Evolutionary conservation across 1,140 invertebrate species (phyloP), one percentile per base, ranked within the genome.

Genomic region (Psilanteris sp.): DNA sequence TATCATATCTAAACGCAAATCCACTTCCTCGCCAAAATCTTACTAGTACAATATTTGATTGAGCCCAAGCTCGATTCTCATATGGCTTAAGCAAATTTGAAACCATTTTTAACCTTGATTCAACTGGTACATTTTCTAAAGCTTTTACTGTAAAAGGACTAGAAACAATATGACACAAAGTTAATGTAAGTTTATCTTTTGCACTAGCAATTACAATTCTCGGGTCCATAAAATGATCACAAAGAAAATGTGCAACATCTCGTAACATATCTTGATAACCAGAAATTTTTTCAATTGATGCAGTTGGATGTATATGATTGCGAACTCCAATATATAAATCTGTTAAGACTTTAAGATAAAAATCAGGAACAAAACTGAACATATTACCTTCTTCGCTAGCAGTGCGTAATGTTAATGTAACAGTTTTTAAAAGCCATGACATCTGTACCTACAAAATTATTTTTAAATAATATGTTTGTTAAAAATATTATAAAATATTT

Each of bases 21-120:
- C 94, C 95, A 79, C 92, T 90, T 0, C 95, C 95, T 85, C 95
- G 91, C 95, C 95, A 96, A 74, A 96, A 93, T 52, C 94, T 88
- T 3, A 96, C 91, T 3, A 96, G 84, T 32, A 96, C 92, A 93
- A 94, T 96, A 85, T 96, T 96, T 18, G 93, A 94, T 75, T 96
- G 94, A 0, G 94, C 94, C 95, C 95, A 96, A 0, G 94, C 93
- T 18, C 94, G 88, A 78, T 94, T 94, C 80, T 96, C 94, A 81
- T 95, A 96, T 0, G 95, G 94, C 10, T 91, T 90, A 5, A 95
- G 84, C 13, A 96, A 83, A 61, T 92, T 91, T 9, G 90, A 89
- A 0, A 95, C 90, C 86, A 96, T 90, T 4, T 85, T 88, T 29
- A 90, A 81, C 66, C 81, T 73, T 5, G 80, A 85, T 31, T 91